A percentile compares a stretch with the other conserved stretches of the same genome.
These are phyloP conservation scores for Hylaeus anthracinus DNA, from an alignment of 1,140 invertebrate species.

Conservation along the genomic window DNA sequence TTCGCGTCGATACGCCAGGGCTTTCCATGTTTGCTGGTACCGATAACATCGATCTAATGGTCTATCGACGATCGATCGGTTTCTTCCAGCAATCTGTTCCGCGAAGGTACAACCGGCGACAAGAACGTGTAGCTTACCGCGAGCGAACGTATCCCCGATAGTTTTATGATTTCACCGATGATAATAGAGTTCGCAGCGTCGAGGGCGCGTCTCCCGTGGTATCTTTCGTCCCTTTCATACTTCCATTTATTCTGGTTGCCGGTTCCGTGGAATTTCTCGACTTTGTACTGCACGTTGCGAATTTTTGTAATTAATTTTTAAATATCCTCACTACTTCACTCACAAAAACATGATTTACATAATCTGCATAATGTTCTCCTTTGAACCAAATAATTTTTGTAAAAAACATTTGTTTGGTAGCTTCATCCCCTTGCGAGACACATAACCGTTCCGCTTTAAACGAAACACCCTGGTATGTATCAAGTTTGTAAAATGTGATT, in stretches of 20 bases:
- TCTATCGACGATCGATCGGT: constrained; percentile 29
- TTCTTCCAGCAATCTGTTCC: constrained; percentile 6
- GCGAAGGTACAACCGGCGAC: not conserved
- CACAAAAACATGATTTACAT: no score
- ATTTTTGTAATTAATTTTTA: no score
- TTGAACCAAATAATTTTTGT: no score
- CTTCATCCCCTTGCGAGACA: no score
- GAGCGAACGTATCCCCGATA: not conserved
- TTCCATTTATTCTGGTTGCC: not conserved
- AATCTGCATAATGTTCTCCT: no score
- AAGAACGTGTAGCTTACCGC: not conserved
- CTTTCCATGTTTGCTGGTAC: constrained; percentile 20
- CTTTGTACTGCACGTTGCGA: no score
- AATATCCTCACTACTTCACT: no score
- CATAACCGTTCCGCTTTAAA: no score
- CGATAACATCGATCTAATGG: constrained; percentile 53
- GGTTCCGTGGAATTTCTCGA: not conserved
- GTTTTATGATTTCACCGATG: constrained; percentile 12
- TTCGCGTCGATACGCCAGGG: constrained; percentile 24
- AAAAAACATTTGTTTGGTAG: no score
- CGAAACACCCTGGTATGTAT: no score
- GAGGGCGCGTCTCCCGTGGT: not conserved
- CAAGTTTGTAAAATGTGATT: no score
- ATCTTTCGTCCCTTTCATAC: constrained; percentile 1
- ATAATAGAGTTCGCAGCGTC: constrained; percentile 16